phyloP scores from a whole-genome alignment of 2,888 invertebrate species.

The Argyra leucocephala region DNA sequence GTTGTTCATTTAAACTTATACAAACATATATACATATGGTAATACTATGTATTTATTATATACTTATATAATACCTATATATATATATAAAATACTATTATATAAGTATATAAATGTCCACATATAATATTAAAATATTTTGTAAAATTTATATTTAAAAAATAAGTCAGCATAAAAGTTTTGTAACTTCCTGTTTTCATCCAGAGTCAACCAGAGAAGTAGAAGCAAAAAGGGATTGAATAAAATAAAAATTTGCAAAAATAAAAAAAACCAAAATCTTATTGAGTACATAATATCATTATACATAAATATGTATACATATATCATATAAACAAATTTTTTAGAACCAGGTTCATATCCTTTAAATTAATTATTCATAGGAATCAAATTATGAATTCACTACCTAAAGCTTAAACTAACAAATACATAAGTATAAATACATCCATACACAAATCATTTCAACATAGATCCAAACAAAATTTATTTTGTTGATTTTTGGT shows the following conservation, averaged over 20 bases:
- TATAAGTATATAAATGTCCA: not conserved
- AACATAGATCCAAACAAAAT: not conserved
- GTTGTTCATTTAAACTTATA: no score
- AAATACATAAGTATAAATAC: not conserved
- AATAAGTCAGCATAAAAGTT: conserved; percentile 7
- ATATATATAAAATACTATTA: not conserved
- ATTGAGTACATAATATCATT: not conserved
- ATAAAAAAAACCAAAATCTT: not conserved
- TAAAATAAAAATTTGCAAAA: not conserved
- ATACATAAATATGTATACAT: not conserved
- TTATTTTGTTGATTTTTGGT: not conserved
- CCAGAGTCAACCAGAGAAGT: conserved; percentile 30
- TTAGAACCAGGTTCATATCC: not conserved
- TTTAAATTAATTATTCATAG: not conserved
- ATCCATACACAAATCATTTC: not conserved
- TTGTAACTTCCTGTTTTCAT: conserved; percentile 10
- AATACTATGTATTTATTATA: no score
- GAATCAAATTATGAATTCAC: conserved; percentile 1
- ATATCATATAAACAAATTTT: not conserved
- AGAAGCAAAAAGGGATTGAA: not conserved
- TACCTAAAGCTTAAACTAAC: not conserved
- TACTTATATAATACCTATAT: no score
- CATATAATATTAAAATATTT: conserved; percentile 7
- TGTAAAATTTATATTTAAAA: conserved; percentile 20
- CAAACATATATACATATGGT: no score